Evolutionary conservation across 1,140 invertebrate genomes (phyloP).

Genomic region (Polypedilum vanderplanki): DNA sequence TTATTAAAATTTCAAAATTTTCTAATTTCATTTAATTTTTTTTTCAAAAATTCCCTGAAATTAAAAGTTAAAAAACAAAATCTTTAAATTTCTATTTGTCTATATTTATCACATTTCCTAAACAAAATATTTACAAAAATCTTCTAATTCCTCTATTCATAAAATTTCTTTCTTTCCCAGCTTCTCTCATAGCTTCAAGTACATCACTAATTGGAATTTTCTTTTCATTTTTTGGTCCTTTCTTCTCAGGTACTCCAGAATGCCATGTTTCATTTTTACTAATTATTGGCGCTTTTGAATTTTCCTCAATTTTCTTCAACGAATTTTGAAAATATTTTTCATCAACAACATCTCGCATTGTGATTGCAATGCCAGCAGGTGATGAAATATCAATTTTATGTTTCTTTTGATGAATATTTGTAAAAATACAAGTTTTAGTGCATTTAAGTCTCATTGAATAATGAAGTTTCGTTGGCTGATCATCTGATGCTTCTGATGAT

Average conservation of each 20-base stretch:
- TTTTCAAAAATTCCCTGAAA: too few species aligned
- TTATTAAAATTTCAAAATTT: too few species aligned
- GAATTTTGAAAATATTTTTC: not conserved
- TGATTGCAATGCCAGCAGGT: not conserved
- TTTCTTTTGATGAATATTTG: not conserved
- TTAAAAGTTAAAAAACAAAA: not conserved
- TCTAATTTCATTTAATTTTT: too few species aligned
- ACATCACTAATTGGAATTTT: not conserved
- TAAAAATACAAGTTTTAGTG: not conserved
- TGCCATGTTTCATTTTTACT: not conserved
- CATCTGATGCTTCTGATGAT: not conserved
- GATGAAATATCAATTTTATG: not conserved
- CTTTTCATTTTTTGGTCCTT: not conserved
- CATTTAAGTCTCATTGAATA: not conserved
- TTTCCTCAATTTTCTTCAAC: not conserved
- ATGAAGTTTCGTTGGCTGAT: not conserved
- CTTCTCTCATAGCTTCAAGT: not conserved
- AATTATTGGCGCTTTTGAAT: not conserved
- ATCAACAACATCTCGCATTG: not conserved
- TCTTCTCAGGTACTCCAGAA: not conserved
- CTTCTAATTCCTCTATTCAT: not conserved
- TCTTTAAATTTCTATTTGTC: not conserved
- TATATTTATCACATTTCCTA: not conserved
- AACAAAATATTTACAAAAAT: not conserved
- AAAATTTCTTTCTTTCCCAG: not conserved